These are phyloP conservation scores for Iselma pallidipennis DNA, from an alignment of 2,888 invertebrate species.

Conservation along the genomic window DNA sequence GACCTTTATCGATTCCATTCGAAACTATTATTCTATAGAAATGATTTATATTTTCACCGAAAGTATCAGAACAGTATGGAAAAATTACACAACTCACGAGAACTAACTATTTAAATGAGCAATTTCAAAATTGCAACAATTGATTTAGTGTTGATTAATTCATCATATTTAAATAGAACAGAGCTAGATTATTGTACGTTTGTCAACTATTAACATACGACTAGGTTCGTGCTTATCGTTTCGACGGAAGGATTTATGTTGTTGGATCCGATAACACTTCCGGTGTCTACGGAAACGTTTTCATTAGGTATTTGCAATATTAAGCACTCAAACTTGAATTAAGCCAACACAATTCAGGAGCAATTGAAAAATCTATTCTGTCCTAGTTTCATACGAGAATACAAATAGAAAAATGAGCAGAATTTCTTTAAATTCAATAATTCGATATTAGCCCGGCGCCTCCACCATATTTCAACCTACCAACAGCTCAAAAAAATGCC, in stretches of 20 bases:
- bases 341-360: not conserved
- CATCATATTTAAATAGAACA: not conserved
- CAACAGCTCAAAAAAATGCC: not conserved
- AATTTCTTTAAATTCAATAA: no score
- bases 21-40: not conserved
- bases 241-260: conserved; percentile 18
- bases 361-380: not conserved
- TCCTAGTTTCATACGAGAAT: not conserved
- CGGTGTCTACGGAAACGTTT: conserved; percentile 10
- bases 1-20: not conserved
- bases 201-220: not conserved
- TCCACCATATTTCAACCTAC: not conserved
- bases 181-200: not conserved
- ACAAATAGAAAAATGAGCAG: not conserved
- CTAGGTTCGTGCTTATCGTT: conserved; percentile 14
- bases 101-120: no score
- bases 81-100: no score
- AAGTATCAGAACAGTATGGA: no score
- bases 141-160: no score
- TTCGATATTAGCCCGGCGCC: not conserved
- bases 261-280: conserved; percentile 19
- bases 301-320: conserved; percentile 1
- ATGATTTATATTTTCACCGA: not conserved
- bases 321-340: not conserved
- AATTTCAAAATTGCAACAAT: no score